phyloP scores from a whole-genome alignment of 2,888 invertebrate genomes.

The Ellobium chinense region DNA sequence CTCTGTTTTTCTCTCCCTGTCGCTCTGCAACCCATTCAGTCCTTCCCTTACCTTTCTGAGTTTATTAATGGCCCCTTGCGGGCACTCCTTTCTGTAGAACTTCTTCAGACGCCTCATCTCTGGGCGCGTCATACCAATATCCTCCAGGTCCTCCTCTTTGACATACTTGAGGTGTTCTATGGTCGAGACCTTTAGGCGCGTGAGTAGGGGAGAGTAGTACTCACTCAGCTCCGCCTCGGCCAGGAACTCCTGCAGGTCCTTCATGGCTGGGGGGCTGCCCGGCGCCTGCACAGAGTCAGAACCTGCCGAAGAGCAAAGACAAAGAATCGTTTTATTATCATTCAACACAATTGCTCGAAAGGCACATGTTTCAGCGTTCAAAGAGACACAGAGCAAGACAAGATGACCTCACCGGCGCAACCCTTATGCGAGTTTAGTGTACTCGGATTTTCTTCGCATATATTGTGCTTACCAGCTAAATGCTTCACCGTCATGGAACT shows the following conservation, averaged over 20 bases:
- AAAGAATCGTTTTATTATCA: too few relatives aligned
- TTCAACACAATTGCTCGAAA: too few relatives aligned
- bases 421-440: too few relatives aligned
- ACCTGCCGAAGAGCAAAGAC: conserved; percentile 3
- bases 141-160: conserved; percentile 92
- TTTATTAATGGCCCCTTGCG: conserved; percentile 94
- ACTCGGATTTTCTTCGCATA: too few relatives aligned
- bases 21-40: too few relatives aligned
- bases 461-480: too few relatives aligned
- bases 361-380: too few relatives aligned
- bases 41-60: conserved; percentile 88
- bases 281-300: conserved; percentile 15
- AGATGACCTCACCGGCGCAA: too few relatives aligned
- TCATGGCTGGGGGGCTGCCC: conserved; percentile 44
- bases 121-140: conserved; percentile 95
- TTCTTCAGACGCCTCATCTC: conserved; percentile 96
- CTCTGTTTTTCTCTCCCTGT: too few relatives aligned
- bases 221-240: conserved; percentile 96
- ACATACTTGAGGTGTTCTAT: conserved; percentile 89
- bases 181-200: conserved; percentile 87
- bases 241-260: conserved; percentile 87
- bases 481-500: too few relatives aligned
- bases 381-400: too few relatives aligned
- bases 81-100: conserved; percentile 95
- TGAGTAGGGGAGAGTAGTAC: conserved; percentile 88